These are phyloP conservation scores for Trididemnum clinides DNA, from an alignment of 23 tunicate species.

Conservation along the genomic window DNA sequence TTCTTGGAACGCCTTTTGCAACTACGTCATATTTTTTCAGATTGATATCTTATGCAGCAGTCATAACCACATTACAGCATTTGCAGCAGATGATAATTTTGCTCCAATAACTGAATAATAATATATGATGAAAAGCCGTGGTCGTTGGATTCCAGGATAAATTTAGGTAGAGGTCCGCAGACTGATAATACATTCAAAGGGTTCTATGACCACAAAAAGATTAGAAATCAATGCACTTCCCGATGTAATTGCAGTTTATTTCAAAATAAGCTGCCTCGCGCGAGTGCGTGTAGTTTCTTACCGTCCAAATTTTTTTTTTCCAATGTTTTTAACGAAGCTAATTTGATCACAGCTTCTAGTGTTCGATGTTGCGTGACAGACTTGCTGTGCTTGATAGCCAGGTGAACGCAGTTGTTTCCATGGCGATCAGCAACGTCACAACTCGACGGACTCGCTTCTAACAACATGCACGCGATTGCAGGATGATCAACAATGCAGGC, in stretches of 20 bases:
- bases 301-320: constrained; percentile 36
- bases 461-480: not conserved
- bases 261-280: not conserved
- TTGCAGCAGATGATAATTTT: no score
- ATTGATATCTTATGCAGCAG: no score
- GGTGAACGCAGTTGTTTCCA: constrained; percentile 59
- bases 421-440: constrained; percentile 62
- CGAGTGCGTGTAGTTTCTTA: not conserved
- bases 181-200: not conserved
- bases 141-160: no score
- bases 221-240: not conserved
- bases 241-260: not conserved
- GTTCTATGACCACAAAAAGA: not conserved
- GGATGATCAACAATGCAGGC: constrained; percentile 40
- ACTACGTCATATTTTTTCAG: no score
- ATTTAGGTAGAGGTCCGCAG: not conserved
- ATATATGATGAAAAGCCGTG: no score
- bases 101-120: no score
- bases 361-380: constrained; percentile 18
- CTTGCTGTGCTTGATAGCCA: constrained; percentile 46
- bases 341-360: not conserved
- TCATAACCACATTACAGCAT: no score
- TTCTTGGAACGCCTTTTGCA: no score
- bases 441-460: constrained; percentile 14
- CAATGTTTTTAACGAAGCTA: not conserved